phyloP scores from a whole-genome alignment of 2,113 vertebrate species.

The Eonycteris spelaea region DNA sequence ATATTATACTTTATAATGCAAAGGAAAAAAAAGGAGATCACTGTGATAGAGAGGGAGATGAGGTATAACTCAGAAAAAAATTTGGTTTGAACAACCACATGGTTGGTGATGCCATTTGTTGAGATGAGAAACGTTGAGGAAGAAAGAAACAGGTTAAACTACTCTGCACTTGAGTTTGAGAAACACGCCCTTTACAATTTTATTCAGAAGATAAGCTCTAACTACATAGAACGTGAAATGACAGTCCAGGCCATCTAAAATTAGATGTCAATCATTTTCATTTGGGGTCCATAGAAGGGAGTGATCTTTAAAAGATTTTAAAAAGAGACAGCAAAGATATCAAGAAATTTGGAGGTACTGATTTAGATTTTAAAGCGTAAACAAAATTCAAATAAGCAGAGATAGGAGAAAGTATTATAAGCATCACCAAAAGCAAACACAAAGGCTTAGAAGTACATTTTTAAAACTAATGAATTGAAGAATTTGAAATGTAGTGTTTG shows the following conservation, averaged over 20 bases:
- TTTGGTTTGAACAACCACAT: neutral
- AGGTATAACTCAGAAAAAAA: neutral
- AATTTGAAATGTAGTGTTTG: neutral
- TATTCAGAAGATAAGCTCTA: neutral
- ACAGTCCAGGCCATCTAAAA: neutral
- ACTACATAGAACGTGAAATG: neutral
- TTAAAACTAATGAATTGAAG: neutral
- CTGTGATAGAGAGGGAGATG: neutral
- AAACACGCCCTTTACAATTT: neutral
- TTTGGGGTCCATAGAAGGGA: neutral
- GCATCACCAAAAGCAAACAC: neutral
- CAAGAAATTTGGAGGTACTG: neutral
- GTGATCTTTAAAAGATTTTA: neutral
- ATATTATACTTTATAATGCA: neutral
- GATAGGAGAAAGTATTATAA: neutral
- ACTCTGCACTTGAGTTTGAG: neutral
- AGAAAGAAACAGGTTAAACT: neutral
- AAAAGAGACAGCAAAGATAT: neutral
- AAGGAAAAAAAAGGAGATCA: neutral
- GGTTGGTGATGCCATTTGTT: neutral
- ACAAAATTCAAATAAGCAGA: constrained; percentile 27
- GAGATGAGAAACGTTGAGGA: neutral
- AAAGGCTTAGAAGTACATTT: neutral
- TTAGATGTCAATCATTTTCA: neutral
- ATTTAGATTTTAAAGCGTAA: neutral